A percentile compares a stretch with the other conserved stretches of the same genome.
Evolutionary conservation across 1,140 invertebrate genomes (phyloP).

Genomic region (Holotrichia oblita): DNA sequence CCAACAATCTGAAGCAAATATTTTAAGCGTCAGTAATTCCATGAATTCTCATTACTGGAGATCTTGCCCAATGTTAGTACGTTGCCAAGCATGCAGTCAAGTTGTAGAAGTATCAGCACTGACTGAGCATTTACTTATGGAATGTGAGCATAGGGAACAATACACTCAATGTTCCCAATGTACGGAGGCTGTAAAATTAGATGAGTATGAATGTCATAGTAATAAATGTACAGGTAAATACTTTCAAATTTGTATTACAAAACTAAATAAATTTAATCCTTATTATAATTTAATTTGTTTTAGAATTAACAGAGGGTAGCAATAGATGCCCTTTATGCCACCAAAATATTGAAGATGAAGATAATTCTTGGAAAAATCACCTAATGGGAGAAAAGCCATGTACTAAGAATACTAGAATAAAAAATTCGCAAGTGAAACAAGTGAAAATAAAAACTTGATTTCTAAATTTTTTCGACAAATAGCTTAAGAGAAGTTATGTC

Average conservation of each 20-base stretch:
- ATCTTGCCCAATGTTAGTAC: slow-evolving; percentile 87
- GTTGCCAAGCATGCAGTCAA: slow-evolving; percentile 88
- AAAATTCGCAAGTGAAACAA: slow-evolving; percentile 53
- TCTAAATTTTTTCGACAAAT: background rate
- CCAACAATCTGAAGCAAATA: slow-evolving; percentile 71
- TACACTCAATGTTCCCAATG: slow-evolving; percentile 59
- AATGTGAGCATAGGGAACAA: slow-evolving; percentile 58
- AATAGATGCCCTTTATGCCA: slow-evolving; percentile 81
- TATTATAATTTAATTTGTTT: slow-evolving; percentile 30
- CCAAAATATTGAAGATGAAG: slow-evolving; percentile 66
- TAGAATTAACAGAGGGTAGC: slow-evolving; percentile 67
- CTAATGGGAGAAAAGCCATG: slow-evolving; percentile 70
- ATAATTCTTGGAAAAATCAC: slow-evolving; percentile 70
- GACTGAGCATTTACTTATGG: slow-evolving; percentile 75
- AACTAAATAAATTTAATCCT: no score
- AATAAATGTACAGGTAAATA: slow-evolving; percentile 56
- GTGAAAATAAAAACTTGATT: slow-evolving; percentile 57
- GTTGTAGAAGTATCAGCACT: slow-evolving; percentile 87
- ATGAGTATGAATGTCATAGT: slow-evolving; percentile 55
- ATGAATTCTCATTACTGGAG: slow-evolving; percentile 94
- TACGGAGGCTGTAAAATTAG: slow-evolving; percentile 57
- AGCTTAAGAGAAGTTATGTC: background rate
- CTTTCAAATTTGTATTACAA: background rate
- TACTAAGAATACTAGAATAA: slow-evolving; percentile 64
- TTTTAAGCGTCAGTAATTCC: slow-evolving; percentile 60